Conservation (phyloP, 2,797 vertebrate genomes). For the Anguilla marmorata region DNA sequence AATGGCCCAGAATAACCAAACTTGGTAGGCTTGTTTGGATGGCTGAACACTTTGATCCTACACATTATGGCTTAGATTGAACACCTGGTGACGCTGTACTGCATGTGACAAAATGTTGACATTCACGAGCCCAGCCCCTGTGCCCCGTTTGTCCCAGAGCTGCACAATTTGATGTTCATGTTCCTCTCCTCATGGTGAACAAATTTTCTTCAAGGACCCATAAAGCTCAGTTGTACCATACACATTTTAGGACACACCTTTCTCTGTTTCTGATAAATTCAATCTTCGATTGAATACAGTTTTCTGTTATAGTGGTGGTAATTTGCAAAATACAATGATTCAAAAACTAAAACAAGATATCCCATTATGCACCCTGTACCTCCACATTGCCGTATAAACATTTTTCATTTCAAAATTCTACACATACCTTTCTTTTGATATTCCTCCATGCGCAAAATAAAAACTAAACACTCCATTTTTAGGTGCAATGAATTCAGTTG, state of each 20-base stretch:
- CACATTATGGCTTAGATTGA: too few relatives aligned
- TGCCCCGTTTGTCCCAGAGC: too few relatives aligned
- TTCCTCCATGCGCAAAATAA: neutral
- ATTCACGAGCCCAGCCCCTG: too few relatives aligned
- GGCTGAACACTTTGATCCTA: too few relatives aligned
- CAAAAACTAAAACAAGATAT: neutral
- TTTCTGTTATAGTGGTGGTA: neutral
- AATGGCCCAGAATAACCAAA: too few relatives aligned
- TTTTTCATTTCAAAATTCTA: neutral
- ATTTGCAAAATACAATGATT: neutral
- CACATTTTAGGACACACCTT: too few relatives aligned
- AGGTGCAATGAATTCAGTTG: neutral
- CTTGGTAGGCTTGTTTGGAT: too few relatives aligned
- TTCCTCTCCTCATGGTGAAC: too few relatives aligned
- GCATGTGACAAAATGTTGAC: too few relatives aligned
- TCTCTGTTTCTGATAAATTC: neutral
- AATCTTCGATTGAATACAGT: neutral
- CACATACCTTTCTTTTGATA: neutral
- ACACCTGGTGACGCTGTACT: too few relatives aligned
- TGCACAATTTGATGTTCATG: too few relatives aligned
- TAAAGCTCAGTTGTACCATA: neutral
- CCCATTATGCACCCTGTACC: neutral
- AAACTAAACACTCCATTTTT: neutral
- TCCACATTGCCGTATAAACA: constrained; percentile 1
- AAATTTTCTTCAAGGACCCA: neutral